These are phyloP conservation scores for Etheostoma spectabile DNA, from an alignment of 2,113 vertebrate genomes.

Conservation along the genomic window DNA sequence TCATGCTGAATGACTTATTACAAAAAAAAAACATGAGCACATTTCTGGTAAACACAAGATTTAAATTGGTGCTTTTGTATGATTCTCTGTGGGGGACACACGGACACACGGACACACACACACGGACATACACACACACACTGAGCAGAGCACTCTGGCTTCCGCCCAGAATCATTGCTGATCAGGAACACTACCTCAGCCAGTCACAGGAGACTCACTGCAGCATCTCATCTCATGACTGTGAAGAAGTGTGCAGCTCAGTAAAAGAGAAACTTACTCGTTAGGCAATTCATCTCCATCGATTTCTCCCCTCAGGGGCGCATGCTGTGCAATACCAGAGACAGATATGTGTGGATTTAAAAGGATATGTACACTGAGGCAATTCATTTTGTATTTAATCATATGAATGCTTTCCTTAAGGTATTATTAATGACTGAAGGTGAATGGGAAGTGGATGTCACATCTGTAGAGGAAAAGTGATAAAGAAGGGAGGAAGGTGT, in stretches of 20 bases:
- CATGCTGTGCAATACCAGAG: constrained; percentile 32
- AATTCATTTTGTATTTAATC: constrained; percentile 38
- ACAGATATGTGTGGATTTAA: constrained; percentile 35
- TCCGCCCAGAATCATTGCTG: constrained; percentile 60
- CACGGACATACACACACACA: no score
- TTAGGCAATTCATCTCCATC: constrained; percentile 66
- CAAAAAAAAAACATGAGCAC: no score
- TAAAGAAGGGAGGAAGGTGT: neutral
- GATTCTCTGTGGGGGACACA: no score
- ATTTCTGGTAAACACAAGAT: no score
- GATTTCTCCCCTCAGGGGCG: constrained; percentile 61
- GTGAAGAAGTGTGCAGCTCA: constrained; percentile 42
- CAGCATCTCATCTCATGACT: constrained; percentile 65
- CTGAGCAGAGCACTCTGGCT: constrained; percentile 36
- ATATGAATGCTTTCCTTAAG: constrained; percentile 23
- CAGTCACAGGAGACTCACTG: constrained; percentile 45
- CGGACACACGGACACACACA: no score
- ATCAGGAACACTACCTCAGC: constrained; percentile 52
- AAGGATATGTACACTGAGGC: constrained; percentile 34
- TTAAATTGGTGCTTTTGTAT: no score
- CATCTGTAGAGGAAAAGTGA: constrained; percentile 11
- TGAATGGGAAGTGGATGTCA: constrained; percentile 27
- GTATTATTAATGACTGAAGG: constrained; percentile 11
- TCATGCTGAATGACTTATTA: no score
- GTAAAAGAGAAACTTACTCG: constrained; percentile 54